Evolutionary conservation across 2,888 invertebrate genomes (phyloP).

Genomic region (Agriopis leucophaearia): DNA sequence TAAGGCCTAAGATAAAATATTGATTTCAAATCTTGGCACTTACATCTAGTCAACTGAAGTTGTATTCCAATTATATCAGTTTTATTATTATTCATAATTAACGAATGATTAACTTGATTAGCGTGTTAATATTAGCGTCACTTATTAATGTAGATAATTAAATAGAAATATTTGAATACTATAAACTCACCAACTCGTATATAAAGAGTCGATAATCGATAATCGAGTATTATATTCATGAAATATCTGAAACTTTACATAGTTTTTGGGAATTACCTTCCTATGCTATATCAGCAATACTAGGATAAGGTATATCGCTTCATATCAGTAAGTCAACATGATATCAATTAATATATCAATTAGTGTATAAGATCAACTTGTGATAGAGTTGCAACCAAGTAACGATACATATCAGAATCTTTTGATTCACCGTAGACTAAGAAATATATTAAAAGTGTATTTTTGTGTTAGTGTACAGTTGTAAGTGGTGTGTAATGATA

Average conservation of each 20-base stretch:
- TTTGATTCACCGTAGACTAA: slow-evolving; percentile 87
- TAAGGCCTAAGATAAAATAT: slow-evolving; percentile 71
- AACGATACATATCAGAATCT: slow-evolving; percentile 91
- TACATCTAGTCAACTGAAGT: slow-evolving; percentile 42
- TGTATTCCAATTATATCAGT: slow-evolving; percentile 2
- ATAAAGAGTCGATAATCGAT: not conserved
- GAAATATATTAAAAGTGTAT: slow-evolving; percentile 49
- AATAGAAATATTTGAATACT: too few relatives aligned
- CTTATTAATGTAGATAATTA: not conserved
- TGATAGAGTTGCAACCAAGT: slow-evolving; percentile 89
- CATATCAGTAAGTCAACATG: slow-evolving; percentile 69
- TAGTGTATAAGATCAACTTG: slow-evolving; percentile 76
- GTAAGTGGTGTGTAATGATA: slow-evolving; percentile 42
- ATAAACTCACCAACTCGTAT: slow-evolving; percentile 2
- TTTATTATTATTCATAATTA: not conserved
- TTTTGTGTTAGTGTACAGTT: slow-evolving; percentile 66
- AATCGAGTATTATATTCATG: not conserved
- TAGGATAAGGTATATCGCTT: slow-evolving; percentile 67
- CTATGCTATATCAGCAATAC: slow-evolving; percentile 75
- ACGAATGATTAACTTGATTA: not conserved
- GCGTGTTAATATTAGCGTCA: not conserved
- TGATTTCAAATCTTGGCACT: slow-evolving; percentile 65
- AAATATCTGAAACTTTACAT: not conserved
- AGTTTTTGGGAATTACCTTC: slow-evolving; percentile 46
- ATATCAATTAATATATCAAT: slow-evolving; percentile 81